Evolutionary conservation across 2,113 vertebrate genomes (phyloP).

Genomic region (Sprattus sprattus): DNA sequence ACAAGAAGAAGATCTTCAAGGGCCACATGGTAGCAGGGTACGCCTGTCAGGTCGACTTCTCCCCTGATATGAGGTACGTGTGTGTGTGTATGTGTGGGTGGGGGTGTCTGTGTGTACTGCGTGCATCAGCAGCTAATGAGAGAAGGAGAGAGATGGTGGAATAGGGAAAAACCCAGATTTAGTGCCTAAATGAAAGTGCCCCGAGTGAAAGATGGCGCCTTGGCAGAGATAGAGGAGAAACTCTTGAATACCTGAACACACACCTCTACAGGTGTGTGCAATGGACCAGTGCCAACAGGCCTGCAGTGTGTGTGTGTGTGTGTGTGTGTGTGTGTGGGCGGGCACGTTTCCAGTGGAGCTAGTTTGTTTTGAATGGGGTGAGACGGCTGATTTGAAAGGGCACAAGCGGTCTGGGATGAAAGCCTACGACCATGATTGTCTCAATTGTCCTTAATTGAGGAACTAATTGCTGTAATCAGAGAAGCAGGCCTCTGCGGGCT

Average conservation of each 20-base stretch:
- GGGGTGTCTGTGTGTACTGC: too few species aligned
- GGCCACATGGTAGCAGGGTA: conserved; percentile 99
- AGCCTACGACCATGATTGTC: not conserved
- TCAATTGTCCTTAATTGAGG: not conserved
- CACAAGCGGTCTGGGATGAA: not conserved
- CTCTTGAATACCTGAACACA: too few species aligned
- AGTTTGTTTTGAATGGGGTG: not conserved
- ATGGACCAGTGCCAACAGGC: too few species aligned
- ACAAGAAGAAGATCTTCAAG: conserved; percentile 99
- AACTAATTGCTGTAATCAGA: not conserved
- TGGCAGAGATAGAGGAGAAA: too few species aligned
- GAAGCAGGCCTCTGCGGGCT: not conserved
- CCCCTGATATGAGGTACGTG: conserved; percentile 95
- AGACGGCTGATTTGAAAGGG: not conserved
- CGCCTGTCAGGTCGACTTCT: conserved; percentile 98
- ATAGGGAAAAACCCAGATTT: too few species aligned
- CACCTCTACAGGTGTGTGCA: too few species aligned
- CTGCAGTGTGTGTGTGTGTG: not conserved
- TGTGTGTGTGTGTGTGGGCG: not conserved
- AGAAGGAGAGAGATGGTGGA: too few species aligned
- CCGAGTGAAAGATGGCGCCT: too few species aligned
- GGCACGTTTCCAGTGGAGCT: not conserved
- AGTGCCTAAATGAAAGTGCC: too few species aligned
- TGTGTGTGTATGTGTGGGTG: not conserved
- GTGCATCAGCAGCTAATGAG: too few species aligned